Conservation (phyloP, 1,140 invertebrate species). For the Oryctes rhinoceros region DNA sequence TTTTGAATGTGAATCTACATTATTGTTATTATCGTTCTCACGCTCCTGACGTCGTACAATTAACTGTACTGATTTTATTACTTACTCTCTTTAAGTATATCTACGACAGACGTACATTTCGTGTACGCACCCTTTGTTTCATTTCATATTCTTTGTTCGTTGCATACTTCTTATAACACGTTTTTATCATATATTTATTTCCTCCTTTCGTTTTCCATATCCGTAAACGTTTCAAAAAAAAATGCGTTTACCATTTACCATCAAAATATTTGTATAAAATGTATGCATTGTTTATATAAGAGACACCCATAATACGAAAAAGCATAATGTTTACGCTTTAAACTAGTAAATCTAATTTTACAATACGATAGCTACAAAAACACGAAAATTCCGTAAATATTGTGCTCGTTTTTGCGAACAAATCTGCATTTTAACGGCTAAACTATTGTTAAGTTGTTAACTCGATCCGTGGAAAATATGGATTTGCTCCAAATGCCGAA, state of each 20-base stretch:
- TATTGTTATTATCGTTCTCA: conserved; percentile 11
- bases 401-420: conserved; percentile 44
- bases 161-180: not conserved
- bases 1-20: not conserved
- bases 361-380: conserved; percentile 14
- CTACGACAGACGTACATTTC: too few species aligned
- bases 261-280: conserved; percentile 14
- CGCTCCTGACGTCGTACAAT: not conserved
- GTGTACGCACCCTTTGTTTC: too few species aligned
- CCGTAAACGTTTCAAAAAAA: not conserved
- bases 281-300: conserved; percentile 19
- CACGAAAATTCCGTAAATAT: conserved; percentile 42
- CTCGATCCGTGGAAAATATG: conserved; percentile 32
- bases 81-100: not conserved
- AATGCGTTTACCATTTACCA: not conserved
- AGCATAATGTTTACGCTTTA: conserved; percentile 34
- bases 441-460: conserved; percentile 45
- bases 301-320: conserved; percentile 29
- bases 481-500: conserved; percentile 42
- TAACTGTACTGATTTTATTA: not conserved
- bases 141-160: too few species aligned
- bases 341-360: conserved; percentile 20
- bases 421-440: conserved; percentile 41
- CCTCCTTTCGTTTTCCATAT: not conserved
- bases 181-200: not conserved